Conservation (phyloP, 2,797 vertebrate genomes). For the Potorous gilbertii region DNA sequence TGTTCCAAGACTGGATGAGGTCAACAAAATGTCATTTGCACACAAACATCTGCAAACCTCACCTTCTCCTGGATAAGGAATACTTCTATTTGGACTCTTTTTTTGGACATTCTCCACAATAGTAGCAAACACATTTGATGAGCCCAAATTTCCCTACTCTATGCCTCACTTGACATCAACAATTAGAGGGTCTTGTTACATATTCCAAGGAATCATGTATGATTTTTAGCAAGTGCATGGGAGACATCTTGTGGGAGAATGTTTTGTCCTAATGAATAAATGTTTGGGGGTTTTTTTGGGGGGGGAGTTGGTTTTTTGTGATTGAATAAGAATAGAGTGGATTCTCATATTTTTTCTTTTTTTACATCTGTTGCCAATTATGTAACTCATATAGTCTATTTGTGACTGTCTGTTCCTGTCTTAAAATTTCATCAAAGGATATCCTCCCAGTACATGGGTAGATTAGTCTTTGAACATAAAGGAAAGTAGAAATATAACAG, state of each 20-base stretch:
- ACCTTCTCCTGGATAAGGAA: not conserved
- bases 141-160: not conserved
- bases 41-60: not conserved
- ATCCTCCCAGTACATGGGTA: not conserved
- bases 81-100: not conserved
- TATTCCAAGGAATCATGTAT: not conserved
- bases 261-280: not conserved
- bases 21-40: not conserved
- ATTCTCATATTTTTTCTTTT: not conserved
- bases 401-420: not conserved
- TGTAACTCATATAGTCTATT: not conserved
- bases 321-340: not conserved
- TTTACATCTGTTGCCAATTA: not conserved
- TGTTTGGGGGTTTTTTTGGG: too few species aligned
- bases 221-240: not conserved
- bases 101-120: not conserved
- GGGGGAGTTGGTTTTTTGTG: not conserved
- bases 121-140: not conserved
- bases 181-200: not conserved
- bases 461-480: not conserved
- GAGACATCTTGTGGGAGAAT: not conserved
- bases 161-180: not conserved
- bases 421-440: not conserved
- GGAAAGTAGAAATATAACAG: not conserved
- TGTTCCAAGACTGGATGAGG: not conserved